phyloP scores from a whole-genome alignment of 92 coral and sea anemone genomes.

The Anthopleura xanthogrammica region DNA sequence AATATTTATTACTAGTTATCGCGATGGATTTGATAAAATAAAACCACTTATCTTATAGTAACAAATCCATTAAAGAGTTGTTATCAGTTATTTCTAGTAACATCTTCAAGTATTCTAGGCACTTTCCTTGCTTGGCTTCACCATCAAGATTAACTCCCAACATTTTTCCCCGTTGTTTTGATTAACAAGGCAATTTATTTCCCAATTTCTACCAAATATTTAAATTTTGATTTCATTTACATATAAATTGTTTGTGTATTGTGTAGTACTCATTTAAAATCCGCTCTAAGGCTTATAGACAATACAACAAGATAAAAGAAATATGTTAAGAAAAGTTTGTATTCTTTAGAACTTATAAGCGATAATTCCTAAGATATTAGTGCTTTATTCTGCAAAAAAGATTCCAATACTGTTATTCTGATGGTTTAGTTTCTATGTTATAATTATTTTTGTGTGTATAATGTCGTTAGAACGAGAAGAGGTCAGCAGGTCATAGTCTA shows the following conservation, averaged over 20 bases:
- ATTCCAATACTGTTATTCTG: background rate
- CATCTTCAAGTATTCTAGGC: background rate
- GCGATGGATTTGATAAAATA: background rate
- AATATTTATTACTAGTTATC: background rate
- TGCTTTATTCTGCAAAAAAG: background rate
- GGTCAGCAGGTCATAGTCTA: background rate
- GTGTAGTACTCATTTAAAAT: background rate
- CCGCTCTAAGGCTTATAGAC: background rate
- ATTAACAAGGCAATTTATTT: slow-evolving; percentile 13
- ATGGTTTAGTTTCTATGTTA: background rate
- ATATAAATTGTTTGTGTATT: slow-evolving; percentile 19
- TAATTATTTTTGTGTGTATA: background rate
- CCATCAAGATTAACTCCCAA: background rate
- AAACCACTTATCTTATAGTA: background rate
- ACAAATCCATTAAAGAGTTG: background rate
- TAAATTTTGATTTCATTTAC: slow-evolving; percentile 15
- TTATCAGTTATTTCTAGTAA: background rate
- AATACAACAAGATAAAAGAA: background rate
- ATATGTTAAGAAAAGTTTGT: background rate
- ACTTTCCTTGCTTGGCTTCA: background rate
- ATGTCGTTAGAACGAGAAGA: background rate
- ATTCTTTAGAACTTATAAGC: background rate
- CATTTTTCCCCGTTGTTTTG: background rate
- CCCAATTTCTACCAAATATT: background rate
- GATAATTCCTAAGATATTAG: background rate